phyloP scores from a whole-genome alignment of 2,888 invertebrate species.

The Criorhina ranunculi region DNA sequence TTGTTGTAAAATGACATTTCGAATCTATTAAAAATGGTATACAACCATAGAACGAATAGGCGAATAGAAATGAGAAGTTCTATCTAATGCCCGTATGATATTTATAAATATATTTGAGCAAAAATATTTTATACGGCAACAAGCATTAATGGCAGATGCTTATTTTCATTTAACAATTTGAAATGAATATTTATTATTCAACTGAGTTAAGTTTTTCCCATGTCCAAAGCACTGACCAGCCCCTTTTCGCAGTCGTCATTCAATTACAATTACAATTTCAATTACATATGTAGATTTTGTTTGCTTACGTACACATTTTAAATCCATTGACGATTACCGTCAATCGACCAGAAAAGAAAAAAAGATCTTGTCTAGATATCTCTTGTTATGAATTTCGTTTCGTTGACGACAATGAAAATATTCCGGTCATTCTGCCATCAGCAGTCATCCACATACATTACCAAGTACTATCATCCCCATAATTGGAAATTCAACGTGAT shows the following conservation, averaged over 20 bases:
- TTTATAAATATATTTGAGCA: no score
- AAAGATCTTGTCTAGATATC: conserved; percentile 1
- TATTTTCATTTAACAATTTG: no score
- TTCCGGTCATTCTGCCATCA: conserved; percentile 17
- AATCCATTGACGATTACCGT: not conserved
- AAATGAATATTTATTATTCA: no score
- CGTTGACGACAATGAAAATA: not conserved
- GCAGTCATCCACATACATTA: not conserved
- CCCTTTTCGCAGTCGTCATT: conserved; percentile 7
- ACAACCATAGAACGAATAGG: no score
- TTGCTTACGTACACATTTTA: not conserved
- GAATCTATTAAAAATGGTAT: no score
- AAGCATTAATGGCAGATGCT: no score
- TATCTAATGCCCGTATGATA: no score
- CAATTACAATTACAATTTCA: no score
- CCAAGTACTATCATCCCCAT: conserved; percentile 5
- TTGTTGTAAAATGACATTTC: no score
- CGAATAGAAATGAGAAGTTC: no score
- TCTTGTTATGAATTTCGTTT: not conserved
- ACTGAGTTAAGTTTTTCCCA: not conserved
- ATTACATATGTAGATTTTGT: no score
- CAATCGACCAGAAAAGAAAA: not conserved
- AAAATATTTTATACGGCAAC: no score
- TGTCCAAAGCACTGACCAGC: not conserved
- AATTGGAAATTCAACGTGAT: conserved; percentile 43